Base-by-base conservation (phyloP, 2,888 invertebrate genomes). In the Trilocha varians region DNA sequence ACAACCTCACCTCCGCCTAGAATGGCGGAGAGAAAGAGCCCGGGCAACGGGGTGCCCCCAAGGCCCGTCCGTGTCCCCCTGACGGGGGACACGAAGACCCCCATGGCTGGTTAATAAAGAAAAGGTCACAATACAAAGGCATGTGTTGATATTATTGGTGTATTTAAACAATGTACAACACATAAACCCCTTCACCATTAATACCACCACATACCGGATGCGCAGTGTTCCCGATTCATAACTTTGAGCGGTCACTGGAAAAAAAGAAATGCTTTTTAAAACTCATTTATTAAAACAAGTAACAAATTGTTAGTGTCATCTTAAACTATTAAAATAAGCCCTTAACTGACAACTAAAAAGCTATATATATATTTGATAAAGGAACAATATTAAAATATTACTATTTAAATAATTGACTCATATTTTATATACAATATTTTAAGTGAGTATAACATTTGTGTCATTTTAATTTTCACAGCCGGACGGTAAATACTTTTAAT, bases 191-290 rank as follows among this genome's bases (percentile, higher is more conserved):
- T 36, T 46, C 62, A 65, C 65, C 62, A 42, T 5, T 46, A 48
- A 54, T 61, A 57, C 43, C 57, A 55, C 44, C 58, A 58, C 59
- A 54, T 63, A 68, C 65, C 59, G 34, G 32, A 25, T 4, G 11
- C 25, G 4, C 25, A n/a, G n/a, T 4, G 25, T 11, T 25, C 8
- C 25, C 25, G 25, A 25, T 25, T 65, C 59, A 75, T 47, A 75
- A 64, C 62, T 74, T 76, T 38, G 75, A 63, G 33, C 63, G 65
- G 33, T 65, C 64, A 38, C 73, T 74, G 74, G 41, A 66, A 58
- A 62, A 60, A 18, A 56, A 48, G 45, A 40, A 6, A 36, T 17
- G 40, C 43, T 17, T 32, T 48, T 36, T 3, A 33, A 11, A 34
- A 11, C 2, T 11, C 25, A 4, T 25, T 25, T 25, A 25, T 25